Evolutionary conservation across 2,113 vertebrate species (phyloP).

Genomic region (Tor tambroides): DNA sequence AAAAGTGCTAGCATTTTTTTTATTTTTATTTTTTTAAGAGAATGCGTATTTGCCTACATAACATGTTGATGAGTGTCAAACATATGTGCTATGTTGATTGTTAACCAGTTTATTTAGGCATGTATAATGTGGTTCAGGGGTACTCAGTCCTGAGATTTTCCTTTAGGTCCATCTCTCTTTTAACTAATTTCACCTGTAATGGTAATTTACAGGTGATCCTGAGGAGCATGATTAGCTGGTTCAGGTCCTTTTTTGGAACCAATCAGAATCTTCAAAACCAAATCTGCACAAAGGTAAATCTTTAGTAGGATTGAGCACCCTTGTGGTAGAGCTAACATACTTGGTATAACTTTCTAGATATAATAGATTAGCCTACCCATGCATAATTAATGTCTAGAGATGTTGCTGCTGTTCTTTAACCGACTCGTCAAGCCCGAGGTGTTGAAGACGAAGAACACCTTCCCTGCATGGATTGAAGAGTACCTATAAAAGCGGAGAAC

Average conservation of each 20-base stretch:
- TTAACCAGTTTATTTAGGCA: neutral
- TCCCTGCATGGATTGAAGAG: neutral
- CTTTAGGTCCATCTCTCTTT: neutral
- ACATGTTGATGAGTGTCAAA: neutral
- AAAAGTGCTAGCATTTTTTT: neutral
- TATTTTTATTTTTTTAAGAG: too few species aligned
- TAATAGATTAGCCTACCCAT: neutral
- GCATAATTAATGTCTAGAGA: conserved; percentile 1
- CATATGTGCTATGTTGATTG: neutral
- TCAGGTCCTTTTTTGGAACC: conserved; percentile 17
- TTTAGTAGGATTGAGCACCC: conserved; percentile 1
- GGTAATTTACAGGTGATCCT: neutral
- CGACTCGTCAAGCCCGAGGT: neutral
- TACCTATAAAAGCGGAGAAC: neutral
- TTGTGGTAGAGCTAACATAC: conserved; percentile 15
- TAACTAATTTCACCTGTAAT: conserved; percentile 11
- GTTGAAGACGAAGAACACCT: neutral
- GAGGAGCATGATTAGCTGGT: conserved; percentile 24
- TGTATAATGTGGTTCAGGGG: neutral
- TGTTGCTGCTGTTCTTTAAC: neutral
- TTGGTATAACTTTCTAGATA: neutral
- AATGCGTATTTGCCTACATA: neutral
- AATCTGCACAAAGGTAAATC: neutral
- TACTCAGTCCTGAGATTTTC: conserved; percentile 15
- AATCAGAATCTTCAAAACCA: conserved; percentile 10